Conservation (phyloP, 2,113 vertebrate genomes). For the Zapornia atra region DNA sequence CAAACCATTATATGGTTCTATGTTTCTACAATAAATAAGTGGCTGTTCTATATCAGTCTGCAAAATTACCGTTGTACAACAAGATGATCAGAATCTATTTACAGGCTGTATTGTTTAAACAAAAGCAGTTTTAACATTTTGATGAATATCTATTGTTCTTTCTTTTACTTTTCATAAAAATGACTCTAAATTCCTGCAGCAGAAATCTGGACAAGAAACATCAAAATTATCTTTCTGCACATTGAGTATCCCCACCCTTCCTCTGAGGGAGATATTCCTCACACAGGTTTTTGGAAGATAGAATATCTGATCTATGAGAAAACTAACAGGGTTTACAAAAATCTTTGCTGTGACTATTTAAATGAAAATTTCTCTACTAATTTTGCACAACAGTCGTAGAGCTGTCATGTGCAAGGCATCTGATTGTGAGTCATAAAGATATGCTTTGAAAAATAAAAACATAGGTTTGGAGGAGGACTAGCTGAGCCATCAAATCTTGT, state of each 20-base stretch:
- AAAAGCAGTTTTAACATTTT: not conserved
- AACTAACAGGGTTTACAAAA: not conserved
- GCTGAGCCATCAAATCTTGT: not conserved
- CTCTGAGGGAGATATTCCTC: not conserved
- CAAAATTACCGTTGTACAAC: not conserved
- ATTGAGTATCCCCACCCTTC: not conserved
- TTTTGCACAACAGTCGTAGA: not conserved
- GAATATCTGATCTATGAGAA: not conserved
- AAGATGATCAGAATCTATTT: not conserved
- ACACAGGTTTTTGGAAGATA: not conserved
- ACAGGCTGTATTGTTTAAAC: not conserved
- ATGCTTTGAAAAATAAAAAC: not conserved
- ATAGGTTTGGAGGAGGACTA: not conserved
- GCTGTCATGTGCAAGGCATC: not conserved
- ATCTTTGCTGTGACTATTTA: not conserved
- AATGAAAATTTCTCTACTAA: not conserved
- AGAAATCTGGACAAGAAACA: not conserved
- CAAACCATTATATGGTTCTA: too few relatives aligned
- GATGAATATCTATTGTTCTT: not conserved
- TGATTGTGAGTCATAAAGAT: constrained; percentile 33
- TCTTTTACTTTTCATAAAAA: not conserved
- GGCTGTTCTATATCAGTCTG: not conserved
- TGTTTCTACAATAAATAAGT: not conserved
- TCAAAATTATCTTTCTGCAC: not conserved
- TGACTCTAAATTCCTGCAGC: not conserved